Evolutionary conservation across 2,888 invertebrate species (phyloP).

Genomic region (Thereva unica): DNA sequence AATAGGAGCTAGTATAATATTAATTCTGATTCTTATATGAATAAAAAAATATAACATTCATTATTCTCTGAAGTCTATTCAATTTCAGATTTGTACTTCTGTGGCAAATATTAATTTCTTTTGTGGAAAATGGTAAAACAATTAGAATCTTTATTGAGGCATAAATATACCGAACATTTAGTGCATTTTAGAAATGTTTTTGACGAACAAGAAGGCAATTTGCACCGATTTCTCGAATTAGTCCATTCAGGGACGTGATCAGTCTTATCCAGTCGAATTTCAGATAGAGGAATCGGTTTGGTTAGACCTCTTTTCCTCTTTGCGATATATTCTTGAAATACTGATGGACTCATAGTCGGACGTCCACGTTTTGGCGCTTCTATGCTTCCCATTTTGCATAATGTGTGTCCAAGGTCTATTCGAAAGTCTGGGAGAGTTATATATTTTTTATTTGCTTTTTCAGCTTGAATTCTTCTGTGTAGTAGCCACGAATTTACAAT

Average conservation of each 20-base stretch:
- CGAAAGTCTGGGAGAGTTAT: conserved; percentile 3
- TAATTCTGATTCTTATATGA: too few relatives aligned
- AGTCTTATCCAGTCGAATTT: not conserved
- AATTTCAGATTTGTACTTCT: too few relatives aligned
- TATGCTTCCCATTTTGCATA: not conserved
- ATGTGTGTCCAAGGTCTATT: not conserved
- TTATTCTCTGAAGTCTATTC: too few relatives aligned
- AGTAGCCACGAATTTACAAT: not conserved
- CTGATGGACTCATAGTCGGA: too few relatives aligned
- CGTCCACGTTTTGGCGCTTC: not conserved
- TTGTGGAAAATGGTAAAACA: conserved; percentile 3
- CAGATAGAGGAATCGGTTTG: not conserved
- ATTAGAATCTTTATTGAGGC: conserved; percentile 6
- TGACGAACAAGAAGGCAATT: not conserved
- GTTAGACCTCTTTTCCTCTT: not conserved
- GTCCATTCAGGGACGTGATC: not conserved
- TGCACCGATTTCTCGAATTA: not conserved
- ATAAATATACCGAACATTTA: not conserved
- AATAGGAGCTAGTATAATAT: too few relatives aligned
- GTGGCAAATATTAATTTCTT: too few relatives aligned
- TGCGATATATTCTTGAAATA: not conserved
- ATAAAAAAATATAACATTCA: too few relatives aligned
- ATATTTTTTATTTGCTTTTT: too few relatives aligned
- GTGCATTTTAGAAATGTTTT: not conserved
- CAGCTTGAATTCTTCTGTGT: not conserved